These are phyloP conservation scores for Andricus quercusramuli DNA, from an alignment of 2,888 invertebrate species.

Conservation along the genomic window DNA sequence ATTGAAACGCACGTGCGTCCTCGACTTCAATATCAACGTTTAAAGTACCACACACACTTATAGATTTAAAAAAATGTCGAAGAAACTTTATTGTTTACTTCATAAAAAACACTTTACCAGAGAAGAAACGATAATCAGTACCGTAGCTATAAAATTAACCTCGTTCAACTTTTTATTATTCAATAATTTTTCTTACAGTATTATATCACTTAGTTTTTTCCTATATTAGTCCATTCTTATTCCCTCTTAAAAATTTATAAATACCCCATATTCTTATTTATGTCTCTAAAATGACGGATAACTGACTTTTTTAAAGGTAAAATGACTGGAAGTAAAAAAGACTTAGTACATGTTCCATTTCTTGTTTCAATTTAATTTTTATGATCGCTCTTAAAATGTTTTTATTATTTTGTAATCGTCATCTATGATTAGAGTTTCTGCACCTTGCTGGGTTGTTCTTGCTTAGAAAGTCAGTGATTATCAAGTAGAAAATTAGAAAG, in stretches of 20 bases:
- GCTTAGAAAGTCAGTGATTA: constrained; percentile 27
- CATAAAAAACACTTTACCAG: not conserved
- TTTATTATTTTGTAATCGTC: not conserved
- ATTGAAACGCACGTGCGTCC: constrained; percentile 36
- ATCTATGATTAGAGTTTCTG: constrained; percentile 8
- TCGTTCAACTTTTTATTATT: not conserved
- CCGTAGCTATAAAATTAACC: not conserved
- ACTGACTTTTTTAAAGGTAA: not conserved
- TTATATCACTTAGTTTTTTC: too few species aligned
- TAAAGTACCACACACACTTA: not conserved
- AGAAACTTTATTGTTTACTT: not conserved
- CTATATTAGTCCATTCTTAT: not conserved
- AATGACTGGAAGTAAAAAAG: not conserved
- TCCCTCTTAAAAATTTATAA: not conserved
- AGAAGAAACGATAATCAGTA: not conserved
- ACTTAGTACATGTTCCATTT: not conserved
- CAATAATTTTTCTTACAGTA: not conserved
- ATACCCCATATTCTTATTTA: not conserved
- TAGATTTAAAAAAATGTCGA: not conserved
- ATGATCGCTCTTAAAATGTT: not conserved
- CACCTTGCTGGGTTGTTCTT: not conserved
- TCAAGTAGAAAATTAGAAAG: constrained; percentile 40
- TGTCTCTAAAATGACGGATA: not conserved
- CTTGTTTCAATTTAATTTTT: not conserved
- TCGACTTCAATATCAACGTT: constrained; percentile 19